Percentiles rank a stretch among this genome's conserved stretches.
phyloP scores from a whole-genome alignment of 2,797 vertebrate species.

The Loriculus beryllinus region DNA sequence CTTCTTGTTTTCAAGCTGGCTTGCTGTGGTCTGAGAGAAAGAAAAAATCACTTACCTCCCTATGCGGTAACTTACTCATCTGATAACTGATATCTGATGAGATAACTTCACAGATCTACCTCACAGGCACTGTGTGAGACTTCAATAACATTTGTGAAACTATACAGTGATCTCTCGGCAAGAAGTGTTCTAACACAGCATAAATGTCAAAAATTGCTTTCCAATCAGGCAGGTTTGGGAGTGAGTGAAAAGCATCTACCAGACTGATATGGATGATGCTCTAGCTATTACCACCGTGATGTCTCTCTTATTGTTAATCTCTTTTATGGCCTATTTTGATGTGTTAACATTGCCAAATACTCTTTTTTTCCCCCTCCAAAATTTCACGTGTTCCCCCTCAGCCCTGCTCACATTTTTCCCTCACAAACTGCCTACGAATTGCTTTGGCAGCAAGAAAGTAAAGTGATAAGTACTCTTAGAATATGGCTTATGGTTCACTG shows the following conservation, averaged over 20 bases:
- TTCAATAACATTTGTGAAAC: background rate
- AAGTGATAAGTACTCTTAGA: background rate
- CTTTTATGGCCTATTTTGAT: constrained; percentile 35
- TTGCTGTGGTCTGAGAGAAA: background rate
- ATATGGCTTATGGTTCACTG: constrained; percentile 15
- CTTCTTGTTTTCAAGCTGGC: background rate
- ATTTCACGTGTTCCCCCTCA: background rate
- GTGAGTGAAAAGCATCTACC: background rate
- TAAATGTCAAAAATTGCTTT: background rate
- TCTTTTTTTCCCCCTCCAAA: background rate
- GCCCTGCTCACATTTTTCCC: background rate
- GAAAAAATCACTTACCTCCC: background rate
- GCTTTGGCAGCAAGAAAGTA: background rate
- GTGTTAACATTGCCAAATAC: background rate
- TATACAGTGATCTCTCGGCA: background rate
- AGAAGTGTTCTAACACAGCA: background rate
- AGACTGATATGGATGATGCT: background rate
- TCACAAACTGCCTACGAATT: background rate
- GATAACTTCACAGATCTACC: background rate
- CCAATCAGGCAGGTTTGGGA: background rate
- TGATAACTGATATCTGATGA: background rate
- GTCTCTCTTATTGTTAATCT: constrained; percentile 2
- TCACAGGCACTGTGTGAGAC: background rate
- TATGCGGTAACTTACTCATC: background rate
- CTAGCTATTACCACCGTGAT: constrained; percentile 1